Percentiles rank a stretch among this genome's conserved stretches.
Conservation (phyloP, 2,113 vertebrate genomes). For the Limanda limanda region DNA sequence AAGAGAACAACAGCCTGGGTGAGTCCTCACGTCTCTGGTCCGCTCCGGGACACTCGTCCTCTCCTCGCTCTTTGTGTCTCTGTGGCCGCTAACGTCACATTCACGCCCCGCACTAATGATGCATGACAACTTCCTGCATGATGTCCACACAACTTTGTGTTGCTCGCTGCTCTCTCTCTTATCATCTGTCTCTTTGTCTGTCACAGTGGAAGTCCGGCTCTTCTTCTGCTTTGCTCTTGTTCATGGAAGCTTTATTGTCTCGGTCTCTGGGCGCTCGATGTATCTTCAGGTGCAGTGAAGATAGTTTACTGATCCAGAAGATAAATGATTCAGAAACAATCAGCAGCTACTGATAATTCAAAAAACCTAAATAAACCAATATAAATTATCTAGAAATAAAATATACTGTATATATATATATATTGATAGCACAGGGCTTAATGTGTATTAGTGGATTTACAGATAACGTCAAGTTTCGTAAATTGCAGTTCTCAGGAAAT, state of each 20-base stretch:
- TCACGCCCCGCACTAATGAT: constrained; percentile 47
- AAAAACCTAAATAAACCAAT: background rate
- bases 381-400: background rate
- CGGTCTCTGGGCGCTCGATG: background rate
- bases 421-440: too few relatives aligned
- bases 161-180: constrained; percentile 21
- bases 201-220: constrained; percentile 34
- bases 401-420: background rate
- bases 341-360: background rate
- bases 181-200: constrained; percentile 30
- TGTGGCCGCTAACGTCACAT: constrained; percentile 24
- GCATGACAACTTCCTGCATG: constrained; percentile 71
- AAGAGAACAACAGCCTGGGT: constrained; percentile 98
- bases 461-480: too few relatives aligned
- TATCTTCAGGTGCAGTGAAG: background rate
- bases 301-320: background rate
- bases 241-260: background rate
- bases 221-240: constrained; percentile 5
- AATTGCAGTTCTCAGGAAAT: too few relatives aligned
- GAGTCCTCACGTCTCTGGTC: constrained; percentile 80
- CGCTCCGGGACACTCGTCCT: constrained; percentile 22
- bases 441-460: background rate
- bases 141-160: constrained; percentile 9
- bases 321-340: too few relatives aligned
- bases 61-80: constrained; percentile 11